phyloP scores from a whole-genome alignment of 2,888 invertebrate species.

The Leptopilina syphax region DNA sequence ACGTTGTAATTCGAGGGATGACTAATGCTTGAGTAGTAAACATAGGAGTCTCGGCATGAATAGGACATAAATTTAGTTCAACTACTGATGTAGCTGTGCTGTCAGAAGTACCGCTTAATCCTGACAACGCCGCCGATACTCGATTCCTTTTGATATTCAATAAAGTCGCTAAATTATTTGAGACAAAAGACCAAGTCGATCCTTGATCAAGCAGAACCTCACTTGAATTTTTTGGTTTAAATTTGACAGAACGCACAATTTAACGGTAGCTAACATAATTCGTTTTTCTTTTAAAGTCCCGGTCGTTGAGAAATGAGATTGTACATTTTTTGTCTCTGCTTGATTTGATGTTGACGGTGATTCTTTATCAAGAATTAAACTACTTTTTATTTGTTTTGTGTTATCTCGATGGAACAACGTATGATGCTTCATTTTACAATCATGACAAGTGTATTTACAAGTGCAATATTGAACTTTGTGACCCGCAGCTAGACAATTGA shows the following conservation, averaged over 20 bases:
- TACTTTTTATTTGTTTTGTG: neutral
- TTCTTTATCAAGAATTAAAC: neutral
- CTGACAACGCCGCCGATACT: too few relatives aligned
- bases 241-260: neutral
- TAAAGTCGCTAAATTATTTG: too few relatives aligned
- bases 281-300: neutral
- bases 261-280: neutral
- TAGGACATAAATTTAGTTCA: neutral
- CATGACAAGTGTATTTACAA: neutral
- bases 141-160: too few relatives aligned
- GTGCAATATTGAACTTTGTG: neutral
- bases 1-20: neutral
- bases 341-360: neutral
- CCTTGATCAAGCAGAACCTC: neutral
- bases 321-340: neutral
- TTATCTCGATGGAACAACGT: neutral
- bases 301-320: neutral
- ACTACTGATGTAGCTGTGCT: neutral
- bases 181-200: too few relatives aligned
- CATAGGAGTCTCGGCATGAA: neutral
- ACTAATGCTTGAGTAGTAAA: neutral
- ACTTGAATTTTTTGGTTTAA: neutral
- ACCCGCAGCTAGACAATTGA: neutral
- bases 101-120: neutral
- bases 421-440: conserved; percentile 8